These are phyloP conservation scores for Trachemys scripta DNA, from an alignment of 2,113 vertebrate genomes.

Conservation along the genomic window DNA sequence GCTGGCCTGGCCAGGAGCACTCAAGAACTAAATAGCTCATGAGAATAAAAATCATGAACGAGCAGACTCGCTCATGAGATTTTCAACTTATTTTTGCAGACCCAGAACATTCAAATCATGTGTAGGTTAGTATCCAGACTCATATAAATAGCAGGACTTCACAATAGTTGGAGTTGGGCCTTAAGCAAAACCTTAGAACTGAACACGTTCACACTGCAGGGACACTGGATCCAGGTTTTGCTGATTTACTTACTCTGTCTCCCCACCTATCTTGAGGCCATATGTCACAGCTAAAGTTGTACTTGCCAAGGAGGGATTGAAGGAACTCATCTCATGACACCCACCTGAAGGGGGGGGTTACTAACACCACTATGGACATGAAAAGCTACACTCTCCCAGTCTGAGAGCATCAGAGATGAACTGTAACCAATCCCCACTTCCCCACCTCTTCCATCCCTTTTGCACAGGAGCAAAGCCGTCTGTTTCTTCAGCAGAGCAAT, in stretches of 20 bases:
- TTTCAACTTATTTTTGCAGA: constrained; percentile 47
- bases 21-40: too few species aligned
- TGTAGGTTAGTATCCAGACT: constrained; percentile 65
- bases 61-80: constrained; percentile 52
- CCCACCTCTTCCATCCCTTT: not conserved
- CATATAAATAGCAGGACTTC: too few species aligned
- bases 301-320: not conserved
- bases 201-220: constrained; percentile 47
- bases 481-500: not conserved
- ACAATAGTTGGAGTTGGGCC: not conserved
- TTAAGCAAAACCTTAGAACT: constrained; percentile 58
- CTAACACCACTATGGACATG: not conserved
- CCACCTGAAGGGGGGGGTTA: not conserved
- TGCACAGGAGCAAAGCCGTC: rapidly evolving
- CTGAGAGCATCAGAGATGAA: not conserved
- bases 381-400: not conserved
- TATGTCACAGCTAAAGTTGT: not conserved
- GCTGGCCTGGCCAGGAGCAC: constrained; percentile 1
- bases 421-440: rapidly evolving
- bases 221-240: constrained; percentile 37
- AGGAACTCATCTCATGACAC: not conserved
- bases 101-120: constrained; percentile 65
- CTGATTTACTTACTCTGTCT: not conserved
- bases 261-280: not conserved
- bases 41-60: not conserved